Evolutionary conservation across 2,797 vertebrate species (phyloP).

Genomic region (Danio aesculapii): DNA sequence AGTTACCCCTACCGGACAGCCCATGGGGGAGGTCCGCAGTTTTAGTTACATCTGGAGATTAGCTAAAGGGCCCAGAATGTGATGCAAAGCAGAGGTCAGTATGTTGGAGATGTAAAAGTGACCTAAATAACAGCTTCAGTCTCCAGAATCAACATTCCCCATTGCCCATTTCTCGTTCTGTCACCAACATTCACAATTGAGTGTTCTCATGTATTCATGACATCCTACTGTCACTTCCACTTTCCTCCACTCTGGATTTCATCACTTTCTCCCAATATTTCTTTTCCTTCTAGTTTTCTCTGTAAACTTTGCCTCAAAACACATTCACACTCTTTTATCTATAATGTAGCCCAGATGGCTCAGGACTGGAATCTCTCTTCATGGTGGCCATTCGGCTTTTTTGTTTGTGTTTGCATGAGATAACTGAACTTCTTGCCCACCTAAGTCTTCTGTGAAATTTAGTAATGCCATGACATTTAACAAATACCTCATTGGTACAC

Average conservation of each 20-base stretch:
- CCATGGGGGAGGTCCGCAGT: constrained; percentile 31
- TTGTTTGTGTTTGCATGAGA: constrained; percentile 9
- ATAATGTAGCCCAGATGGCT: constrained; percentile 15
- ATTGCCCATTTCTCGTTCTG: constrained; percentile 16
- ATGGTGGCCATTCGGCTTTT: constrained; percentile 27
- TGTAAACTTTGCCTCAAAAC: constrained; percentile 24
- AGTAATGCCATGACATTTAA: background rate
- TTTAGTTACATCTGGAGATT: constrained; percentile 37
- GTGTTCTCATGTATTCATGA: background rate
- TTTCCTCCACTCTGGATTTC: background rate
- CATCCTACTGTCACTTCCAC: background rate
- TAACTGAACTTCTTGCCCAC: background rate
- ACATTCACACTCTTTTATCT: constrained; percentile 14
- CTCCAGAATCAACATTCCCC: background rate
- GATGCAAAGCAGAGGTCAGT: constrained; percentile 20
- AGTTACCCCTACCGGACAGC: constrained; percentile 48
- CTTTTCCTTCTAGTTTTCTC: background rate
- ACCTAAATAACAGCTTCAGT: background rate
- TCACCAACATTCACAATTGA: constrained; percentile 10
- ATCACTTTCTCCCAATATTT: constrained; percentile 10
- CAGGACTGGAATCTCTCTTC: constrained; percentile 17
- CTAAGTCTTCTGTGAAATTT: background rate
- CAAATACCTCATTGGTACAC: background rate
- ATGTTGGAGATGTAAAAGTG: background rate
- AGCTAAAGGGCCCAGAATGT: constrained; percentile 17